Evolutionary conservation across 2,797 vertebrate species (phyloP), one percentile per base, ranked within the genome.

Genomic region (Rhadinocentrus ornatus): DNA sequence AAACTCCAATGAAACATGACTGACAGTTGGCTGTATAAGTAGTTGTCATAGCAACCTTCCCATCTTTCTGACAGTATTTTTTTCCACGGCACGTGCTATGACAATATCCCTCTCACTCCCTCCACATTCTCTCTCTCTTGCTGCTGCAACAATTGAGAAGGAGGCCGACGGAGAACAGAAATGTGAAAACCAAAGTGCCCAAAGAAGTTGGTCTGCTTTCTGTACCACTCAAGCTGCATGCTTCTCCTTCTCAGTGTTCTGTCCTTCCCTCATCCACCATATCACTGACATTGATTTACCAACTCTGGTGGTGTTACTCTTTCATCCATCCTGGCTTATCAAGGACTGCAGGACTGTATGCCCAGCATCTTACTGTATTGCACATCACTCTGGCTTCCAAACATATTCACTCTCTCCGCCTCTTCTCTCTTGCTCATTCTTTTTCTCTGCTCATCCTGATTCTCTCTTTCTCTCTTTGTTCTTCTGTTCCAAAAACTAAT

Each of bases 41-140:
- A 66, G 95, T 96, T 95, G 93, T 95, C 95, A 95, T 96, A 93
- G 96, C 90, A 96, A 96, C 95, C 89, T 79, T 81, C 87, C 73
- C 86, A 89, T 89, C 91, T 86, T 78, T 89, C 83, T 89, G 85
- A 86, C 86, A 85, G 85, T 87, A 82, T 83, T 73, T 81, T 82
- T 83, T 75, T 84, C 74, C 62, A 55, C 78, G 73, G 73, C 75
- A 22, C 85, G 82, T 92, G 61, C 74, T 85, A 78, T 86, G 83
- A 86, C 82, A 83, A 62, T 88, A 64, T 72, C 83, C 58, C 62
- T 37, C 74, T 66, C 76, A 57, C 77, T 71, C 75, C 77, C 58
- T 73, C 71, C 71, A 59, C 62, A 62, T 75, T 76, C 48, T 59
- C 85, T 80, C 84, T 81, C 78, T 53, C 71, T 66, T 59, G 72